Evolutionary conservation across 2,888 invertebrate species (phyloP).

Genomic region (Brenthis hecate): DNA sequence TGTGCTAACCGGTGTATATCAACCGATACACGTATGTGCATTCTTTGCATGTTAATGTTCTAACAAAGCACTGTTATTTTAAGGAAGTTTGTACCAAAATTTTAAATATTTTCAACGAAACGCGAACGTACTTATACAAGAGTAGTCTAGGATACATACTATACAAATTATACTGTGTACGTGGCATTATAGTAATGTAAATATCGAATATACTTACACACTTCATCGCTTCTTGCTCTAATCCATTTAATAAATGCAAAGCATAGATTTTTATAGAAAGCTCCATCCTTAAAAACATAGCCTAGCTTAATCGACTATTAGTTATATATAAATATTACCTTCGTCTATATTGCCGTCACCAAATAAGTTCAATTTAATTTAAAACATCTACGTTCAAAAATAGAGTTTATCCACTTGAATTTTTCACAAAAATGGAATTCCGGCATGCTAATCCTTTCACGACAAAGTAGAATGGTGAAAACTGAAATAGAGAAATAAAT

Average conservation of each 20-base stretch:
- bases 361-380: no score
- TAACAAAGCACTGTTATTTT: slow-evolving; percentile 26
- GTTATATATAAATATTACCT: no score
- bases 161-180: background rate
- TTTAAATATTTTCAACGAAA: background rate
- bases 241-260: no score
- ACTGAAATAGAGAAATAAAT: slow-evolving; percentile 38
- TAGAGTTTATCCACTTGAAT: slow-evolving; percentile 5
- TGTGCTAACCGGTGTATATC: slow-evolving; percentile 67
- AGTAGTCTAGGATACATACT: background rate
- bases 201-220: no score
- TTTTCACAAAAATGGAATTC: slow-evolving; percentile 28
- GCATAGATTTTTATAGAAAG: no score
- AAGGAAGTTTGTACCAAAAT: slow-evolving; percentile 25
- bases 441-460: slow-evolving; percentile 39
- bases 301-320: no score
- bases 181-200: no score
- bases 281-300: no score
- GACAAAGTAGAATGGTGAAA: slow-evolving; percentile 37
- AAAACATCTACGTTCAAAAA: background rate
- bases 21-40: slow-evolving; percentile 55
- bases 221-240: no score
- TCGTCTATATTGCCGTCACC: no score
- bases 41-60: slow-evolving; percentile 37
- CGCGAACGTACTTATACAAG: background rate